These are phyloP conservation scores for Seriola aureovittata DNA, from an alignment of 2,113 vertebrate species.

Conservation along the genomic window DNA sequence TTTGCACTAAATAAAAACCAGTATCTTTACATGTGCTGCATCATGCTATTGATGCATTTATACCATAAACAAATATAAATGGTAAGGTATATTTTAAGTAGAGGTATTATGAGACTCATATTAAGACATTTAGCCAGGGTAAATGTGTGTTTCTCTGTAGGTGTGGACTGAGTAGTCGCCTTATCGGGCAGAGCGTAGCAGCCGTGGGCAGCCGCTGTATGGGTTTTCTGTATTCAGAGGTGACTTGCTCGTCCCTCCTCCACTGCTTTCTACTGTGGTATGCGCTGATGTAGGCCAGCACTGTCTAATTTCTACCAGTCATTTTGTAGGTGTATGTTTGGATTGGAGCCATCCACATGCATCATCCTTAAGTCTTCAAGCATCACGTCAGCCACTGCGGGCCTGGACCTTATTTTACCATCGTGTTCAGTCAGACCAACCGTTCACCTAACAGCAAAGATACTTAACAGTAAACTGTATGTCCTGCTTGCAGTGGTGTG, in stretches of 20 bases:
- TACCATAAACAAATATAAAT: not conserved
- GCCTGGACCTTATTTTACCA: not conserved
- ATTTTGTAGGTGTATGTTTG: conserved; percentile 67
- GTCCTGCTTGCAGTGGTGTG: conserved; percentile 1
- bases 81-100: not conserved
- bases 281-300: conserved; percentile 60
- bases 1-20: not conserved
- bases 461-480: not conserved
- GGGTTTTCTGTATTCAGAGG: conserved; percentile 64
- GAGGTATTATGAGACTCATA: not conserved
- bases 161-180: conserved; percentile 52
- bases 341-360: conserved; percentile 57
- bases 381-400: conserved; percentile 51
- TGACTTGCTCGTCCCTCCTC: conserved; percentile 71
- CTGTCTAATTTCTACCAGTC: conserved; percentile 65
- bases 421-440: conserved; percentile 12
- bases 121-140: conserved; percentile 22
- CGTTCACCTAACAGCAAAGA: conserved; percentile 8
- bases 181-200: conserved; percentile 36
- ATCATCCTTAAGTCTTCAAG: conserved; percentile 58
- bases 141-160: conserved; percentile 52
- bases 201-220: conserved; percentile 69
- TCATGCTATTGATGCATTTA: not conserved
- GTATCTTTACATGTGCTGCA: not conserved
- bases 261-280: conserved; percentile 68